phyloP scores from a whole-genome alignment of 2,113 vertebrate species.

The Embiotoca jacksoni region DNA sequence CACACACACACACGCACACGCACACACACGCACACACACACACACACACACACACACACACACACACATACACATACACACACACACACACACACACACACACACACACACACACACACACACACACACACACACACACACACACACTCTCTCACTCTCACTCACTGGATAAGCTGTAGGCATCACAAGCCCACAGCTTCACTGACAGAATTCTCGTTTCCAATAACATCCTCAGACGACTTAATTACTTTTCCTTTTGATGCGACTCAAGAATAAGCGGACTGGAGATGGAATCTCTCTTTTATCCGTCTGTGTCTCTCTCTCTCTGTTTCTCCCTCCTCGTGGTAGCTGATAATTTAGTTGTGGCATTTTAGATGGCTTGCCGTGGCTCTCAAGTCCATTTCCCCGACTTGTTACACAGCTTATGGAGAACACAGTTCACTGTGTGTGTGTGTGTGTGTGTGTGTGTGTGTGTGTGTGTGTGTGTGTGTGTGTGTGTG shows the following conservation, averaged over 20 bases:
- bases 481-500: neutral
- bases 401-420: slow-evolving; percentile 39
- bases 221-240: slow-evolving; percentile 81
- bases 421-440: slow-evolving; percentile 17
- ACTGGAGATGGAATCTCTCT: slow-evolving; percentile 76
- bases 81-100: no score
- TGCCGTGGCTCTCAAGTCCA: slow-evolving; percentile 46
- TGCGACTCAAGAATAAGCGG: slow-evolving; percentile 74
- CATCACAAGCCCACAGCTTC: slow-evolving; percentile 71
- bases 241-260: slow-evolving; percentile 82
- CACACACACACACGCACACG: slow-evolving; percentile 17
- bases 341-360: slow-evolving; percentile 64
- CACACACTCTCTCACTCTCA: slow-evolving; percentile 42
- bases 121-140: slow-evolving; percentile 34
- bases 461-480: neutral
- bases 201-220: slow-evolving; percentile 79
- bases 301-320: slow-evolving; percentile 34
- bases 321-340: slow-evolving; percentile 43
- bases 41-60: slow-evolving; percentile 22
- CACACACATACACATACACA: no score
- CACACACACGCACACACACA: slow-evolving; percentile 38
- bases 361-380: slow-evolving; percentile 50
- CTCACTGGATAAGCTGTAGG: slow-evolving; percentile 70
- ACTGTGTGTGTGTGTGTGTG: slow-evolving; percentile 17
- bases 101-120: slow-evolving; percentile 34